Conservation (phyloP, 2,113 vertebrate species). For the Symphodus melops region DNA sequence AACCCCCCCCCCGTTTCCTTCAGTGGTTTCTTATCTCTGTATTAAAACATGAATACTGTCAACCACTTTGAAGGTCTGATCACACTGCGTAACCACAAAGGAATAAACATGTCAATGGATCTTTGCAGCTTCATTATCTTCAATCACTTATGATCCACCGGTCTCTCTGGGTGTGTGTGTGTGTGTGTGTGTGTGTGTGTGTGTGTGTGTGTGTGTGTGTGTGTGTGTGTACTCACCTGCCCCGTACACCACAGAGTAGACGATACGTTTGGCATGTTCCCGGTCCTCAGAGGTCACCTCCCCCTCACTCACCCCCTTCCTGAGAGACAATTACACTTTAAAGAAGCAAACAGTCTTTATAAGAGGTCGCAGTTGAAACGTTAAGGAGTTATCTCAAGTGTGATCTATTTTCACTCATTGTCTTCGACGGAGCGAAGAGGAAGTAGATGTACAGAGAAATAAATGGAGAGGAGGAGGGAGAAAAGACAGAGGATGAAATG, state of each 20-base stretch:
- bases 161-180: not conserved
- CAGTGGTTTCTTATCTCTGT: not conserved
- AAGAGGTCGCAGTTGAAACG: not conserved
- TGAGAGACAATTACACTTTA: slow-evolving; percentile 56
- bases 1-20: not conserved
- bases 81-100: not conserved
- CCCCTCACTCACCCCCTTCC: slow-evolving; percentile 84
- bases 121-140: not conserved
- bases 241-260: slow-evolving; percentile 92
- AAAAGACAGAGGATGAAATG: not conserved
- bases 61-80: not conserved
- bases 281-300: slow-evolving; percentile 84
- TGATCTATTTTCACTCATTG: no score
- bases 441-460: no score
- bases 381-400: no score
- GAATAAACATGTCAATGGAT: slow-evolving; percentile 1
- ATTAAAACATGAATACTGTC: not conserved
- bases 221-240: slow-evolving; percentile 84
- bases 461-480: not conserved
- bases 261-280: slow-evolving; percentile 90
- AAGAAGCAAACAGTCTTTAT: not conserved
- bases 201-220: not conserved
- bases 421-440: not conserved
- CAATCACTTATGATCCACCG: not conserved
- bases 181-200: no score